Conservation (phyloP, 2,797 vertebrate species). For the Esox masquinongy region DNA sequence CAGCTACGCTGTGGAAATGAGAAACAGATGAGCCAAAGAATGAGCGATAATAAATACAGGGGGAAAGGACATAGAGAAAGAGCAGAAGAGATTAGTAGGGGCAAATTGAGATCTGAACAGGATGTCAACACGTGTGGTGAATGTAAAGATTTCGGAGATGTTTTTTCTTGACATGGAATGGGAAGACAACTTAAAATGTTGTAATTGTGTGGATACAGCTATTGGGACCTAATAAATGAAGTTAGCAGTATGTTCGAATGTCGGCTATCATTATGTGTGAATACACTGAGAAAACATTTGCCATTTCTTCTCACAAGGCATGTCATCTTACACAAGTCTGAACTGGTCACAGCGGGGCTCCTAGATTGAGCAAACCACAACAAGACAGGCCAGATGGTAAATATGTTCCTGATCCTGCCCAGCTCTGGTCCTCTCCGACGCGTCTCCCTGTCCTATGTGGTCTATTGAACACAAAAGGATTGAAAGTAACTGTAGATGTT, state of each 20-base stretch:
- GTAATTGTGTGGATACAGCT: background rate
- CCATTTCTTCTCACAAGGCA: background rate
- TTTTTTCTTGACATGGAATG: background rate
- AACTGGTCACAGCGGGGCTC: background rate
- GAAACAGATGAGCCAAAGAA: conserved; percentile 54
- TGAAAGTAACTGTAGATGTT: background rate
- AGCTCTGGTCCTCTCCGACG: background rate
- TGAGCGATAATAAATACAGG: background rate
- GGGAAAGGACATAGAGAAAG: background rate
- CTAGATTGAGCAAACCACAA: background rate
- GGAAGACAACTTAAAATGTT: background rate
- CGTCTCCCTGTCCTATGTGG: background rate
- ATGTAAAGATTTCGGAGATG: no score
- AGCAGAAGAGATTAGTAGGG: background rate
- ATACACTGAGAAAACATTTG: background rate
- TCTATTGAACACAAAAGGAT: background rate
- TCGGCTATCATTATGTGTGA: background rate
- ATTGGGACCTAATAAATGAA: background rate
- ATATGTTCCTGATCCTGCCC: background rate
- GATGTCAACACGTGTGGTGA: background rate
- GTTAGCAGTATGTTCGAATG: background rate
- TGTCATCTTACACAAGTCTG: background rate
- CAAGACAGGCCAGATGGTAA: background rate
- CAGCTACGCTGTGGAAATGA: conserved; percentile 44
- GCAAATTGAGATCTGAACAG: background rate